phyloP scores from a whole-genome alignment of 2,797 vertebrate species.

The Gephyroberyx darwinii region DNA sequence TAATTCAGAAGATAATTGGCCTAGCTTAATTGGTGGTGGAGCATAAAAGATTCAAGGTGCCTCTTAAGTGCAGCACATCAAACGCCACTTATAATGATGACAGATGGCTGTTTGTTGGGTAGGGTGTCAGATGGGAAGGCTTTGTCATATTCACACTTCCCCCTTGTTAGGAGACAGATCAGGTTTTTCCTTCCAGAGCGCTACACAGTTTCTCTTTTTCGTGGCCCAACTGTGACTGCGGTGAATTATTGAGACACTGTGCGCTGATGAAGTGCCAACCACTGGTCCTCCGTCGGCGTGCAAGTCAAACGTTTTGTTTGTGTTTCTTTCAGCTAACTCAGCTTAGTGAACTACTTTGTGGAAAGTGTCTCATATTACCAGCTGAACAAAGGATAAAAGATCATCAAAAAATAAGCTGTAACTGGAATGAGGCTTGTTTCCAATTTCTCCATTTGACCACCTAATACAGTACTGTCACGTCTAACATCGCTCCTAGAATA shows the following conservation, averaged over 20 bases:
- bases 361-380: constrained; percentile 60
- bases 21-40: constrained; percentile 79
- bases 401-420: background rate
- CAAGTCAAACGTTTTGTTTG: constrained; percentile 53
- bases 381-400: constrained; percentile 23
- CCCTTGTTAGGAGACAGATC: constrained; percentile 74
- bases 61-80: constrained; percentile 82
- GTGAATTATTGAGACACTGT: constrained; percentile 77
- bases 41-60: constrained; percentile 82
- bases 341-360: constrained; percentile 47
- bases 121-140: constrained; percentile 79
- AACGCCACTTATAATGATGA: constrained; percentile 84
- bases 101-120: constrained; percentile 82
- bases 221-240: constrained; percentile 65
- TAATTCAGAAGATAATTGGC: constrained; percentile 82
- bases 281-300: constrained; percentile 27
- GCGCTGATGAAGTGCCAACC: constrained; percentile 59
- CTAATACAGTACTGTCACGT: background rate
- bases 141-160: constrained; percentile 83
- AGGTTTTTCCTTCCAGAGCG: constrained; percentile 75
- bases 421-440: too few relatives aligned
- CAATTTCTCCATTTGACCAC: background rate
- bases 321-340: constrained; percentile 56
- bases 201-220: constrained; percentile 77
- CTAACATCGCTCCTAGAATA: background rate